A percentile compares a stretch with the other conserved stretches of the same genome.
These are phyloP conservation scores for Cerceris ruficornis DNA, from an alignment of 2,888 invertebrate genomes.

Conservation along the genomic window DNA sequence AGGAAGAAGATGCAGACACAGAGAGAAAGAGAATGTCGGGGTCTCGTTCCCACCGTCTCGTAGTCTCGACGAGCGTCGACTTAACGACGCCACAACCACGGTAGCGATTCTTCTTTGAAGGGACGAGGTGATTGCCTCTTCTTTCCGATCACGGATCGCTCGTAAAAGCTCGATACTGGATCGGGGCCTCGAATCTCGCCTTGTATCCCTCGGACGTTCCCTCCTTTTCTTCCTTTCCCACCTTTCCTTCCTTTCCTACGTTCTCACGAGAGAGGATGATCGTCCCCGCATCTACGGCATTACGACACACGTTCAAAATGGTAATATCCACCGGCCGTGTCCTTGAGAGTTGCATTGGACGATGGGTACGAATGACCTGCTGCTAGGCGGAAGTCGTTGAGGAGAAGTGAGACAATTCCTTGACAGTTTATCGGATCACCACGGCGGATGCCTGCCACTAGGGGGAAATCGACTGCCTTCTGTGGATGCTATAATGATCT, in stretches of 20 bases:
- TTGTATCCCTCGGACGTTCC: conserved; percentile 29
- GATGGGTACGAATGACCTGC: conserved; percentile 29
- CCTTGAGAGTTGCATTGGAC: conserved; percentile 46
- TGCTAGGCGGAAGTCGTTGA: conserved; percentile 62
- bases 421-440: conserved; percentile 51
- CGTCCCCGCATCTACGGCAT: conserved; percentile 47
- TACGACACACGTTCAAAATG: conserved; percentile 65
- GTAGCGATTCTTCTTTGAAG: conserved; percentile 60
- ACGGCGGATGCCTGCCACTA: conserved; percentile 23
- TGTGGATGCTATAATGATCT: conserved; percentile 63
- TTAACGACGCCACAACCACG: conserved; percentile 65
- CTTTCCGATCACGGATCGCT: conserved; percentile 67
- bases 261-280: conserved; percentile 58
- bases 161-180: conserved; percentile 66
- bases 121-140: conserved; percentile 62
- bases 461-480: conserved; percentile 56
- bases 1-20: not conserved
- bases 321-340: conserved; percentile 52
- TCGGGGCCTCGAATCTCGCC: conserved; percentile 53
- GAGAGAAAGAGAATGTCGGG: conserved; percentile 27
- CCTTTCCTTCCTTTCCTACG: conserved; percentile 27
- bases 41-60: conserved; percentile 66
- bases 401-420: conserved; percentile 61
- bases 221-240: conserved; percentile 1
- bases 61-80: conserved; percentile 63